Conservation (phyloP, 2,113 vertebrate species). For the Megaptera novaeangliae region DNA sequence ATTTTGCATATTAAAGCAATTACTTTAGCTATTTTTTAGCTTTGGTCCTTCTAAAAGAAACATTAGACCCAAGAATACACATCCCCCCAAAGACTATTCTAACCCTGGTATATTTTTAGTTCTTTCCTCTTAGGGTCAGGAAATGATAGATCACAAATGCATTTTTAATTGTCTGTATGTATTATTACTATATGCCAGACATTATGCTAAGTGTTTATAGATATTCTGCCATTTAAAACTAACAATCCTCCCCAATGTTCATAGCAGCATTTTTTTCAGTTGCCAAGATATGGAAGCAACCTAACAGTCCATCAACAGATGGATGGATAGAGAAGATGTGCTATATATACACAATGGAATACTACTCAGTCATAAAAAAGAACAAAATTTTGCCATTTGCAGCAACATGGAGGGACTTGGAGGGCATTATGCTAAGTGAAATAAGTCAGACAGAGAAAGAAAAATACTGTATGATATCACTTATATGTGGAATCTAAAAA, state of each 20-base stretch:
- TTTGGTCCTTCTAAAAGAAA: slow-evolving; percentile 7
- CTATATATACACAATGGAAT: neutral
- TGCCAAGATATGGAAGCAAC: neutral
- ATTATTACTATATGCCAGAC: neutral
- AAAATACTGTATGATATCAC: neutral
- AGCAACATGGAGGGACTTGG: neutral
- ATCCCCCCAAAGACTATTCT: neutral
- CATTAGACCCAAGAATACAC: neutral
- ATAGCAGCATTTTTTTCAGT: neutral
- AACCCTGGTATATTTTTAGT: neutral
- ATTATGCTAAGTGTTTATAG: neutral
- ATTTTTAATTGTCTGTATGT: neutral
- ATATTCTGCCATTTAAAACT: neutral
- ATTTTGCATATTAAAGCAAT: neutral
- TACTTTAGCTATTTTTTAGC: neutral
- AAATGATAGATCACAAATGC: neutral
- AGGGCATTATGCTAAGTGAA: neutral
- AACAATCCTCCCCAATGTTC: neutral
- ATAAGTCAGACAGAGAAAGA: neutral
- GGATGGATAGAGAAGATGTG: neutral
- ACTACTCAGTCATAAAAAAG: neutral
- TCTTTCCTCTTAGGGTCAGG: neutral
- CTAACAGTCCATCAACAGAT: neutral
- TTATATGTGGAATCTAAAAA: neutral
- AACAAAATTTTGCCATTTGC: neutral